phyloP scores from a whole-genome alignment of 2,113 vertebrate species.

The Pongo pygmaeus region DNA sequence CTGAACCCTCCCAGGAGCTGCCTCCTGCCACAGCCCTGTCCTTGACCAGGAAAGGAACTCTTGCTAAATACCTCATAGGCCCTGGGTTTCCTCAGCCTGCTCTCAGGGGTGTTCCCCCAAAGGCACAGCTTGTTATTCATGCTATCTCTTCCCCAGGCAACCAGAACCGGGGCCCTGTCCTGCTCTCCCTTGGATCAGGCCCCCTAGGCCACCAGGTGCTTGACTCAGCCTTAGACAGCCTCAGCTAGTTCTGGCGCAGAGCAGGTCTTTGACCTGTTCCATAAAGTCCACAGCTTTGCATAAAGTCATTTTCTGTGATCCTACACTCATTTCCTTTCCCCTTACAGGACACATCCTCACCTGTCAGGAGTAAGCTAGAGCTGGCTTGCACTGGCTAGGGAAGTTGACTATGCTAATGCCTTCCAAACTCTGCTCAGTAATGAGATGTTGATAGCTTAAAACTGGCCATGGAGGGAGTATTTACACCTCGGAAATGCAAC shows the following conservation, averaged over 20 bases:
- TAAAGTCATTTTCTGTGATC: background rate
- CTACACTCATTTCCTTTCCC: background rate
- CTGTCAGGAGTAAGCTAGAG: background rate
- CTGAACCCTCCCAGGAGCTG: background rate
- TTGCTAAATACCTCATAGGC: background rate
- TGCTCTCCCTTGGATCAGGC: background rate
- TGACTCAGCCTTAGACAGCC: background rate
- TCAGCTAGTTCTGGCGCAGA: background rate
- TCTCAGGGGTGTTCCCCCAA: background rate
- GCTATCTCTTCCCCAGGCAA: background rate
- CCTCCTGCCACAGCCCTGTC: background rate
- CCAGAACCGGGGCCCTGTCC: background rate
- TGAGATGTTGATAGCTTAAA: background rate
- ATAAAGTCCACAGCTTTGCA: background rate
- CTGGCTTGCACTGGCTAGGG: rapidly evolving
- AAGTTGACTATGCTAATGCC: background rate
- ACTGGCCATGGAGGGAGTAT: background rate
- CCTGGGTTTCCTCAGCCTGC: background rate
- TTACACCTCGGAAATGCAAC: background rate
- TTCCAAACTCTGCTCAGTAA: background rate
- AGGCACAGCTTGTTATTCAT: background rate
- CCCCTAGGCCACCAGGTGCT: background rate
- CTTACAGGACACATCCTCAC: background rate
- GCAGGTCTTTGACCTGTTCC: background rate
- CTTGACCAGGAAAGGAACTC: too few species aligned